These are phyloP conservation scores for Tringa solitaria DNA, from an alignment of 2,113 vertebrate genomes.

Conservation along the genomic window DNA sequence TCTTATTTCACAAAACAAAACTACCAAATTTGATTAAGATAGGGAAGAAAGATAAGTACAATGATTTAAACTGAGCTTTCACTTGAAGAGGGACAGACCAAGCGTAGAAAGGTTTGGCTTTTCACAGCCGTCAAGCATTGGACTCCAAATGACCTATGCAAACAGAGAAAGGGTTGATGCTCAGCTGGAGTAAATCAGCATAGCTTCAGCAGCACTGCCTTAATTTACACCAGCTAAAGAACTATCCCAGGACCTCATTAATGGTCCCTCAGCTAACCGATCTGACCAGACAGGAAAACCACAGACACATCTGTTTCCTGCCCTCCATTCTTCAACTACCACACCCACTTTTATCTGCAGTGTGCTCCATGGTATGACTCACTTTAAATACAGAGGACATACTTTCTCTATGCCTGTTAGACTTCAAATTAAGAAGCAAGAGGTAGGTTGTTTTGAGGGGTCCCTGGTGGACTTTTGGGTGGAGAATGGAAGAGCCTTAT, in stretches of 20 bases:
- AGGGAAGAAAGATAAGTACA: background rate
- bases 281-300: constrained; percentile 27
- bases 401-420: background rate
- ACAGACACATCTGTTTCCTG: constrained; percentile 57
- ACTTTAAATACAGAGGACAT: background rate
- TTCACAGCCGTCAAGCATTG: rapidly evolving
- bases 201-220: background rate
- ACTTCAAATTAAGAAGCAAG: background rate
- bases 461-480: constrained; percentile 19
- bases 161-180: background rate
- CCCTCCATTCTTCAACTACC: background rate
- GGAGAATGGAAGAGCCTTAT: background rate
- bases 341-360: constrained; percentile 52
- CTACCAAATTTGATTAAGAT: background rate
- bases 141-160: background rate
- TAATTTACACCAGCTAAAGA: background rate
- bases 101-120: rapidly evolving
- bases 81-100: background rate
- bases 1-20: background rate
- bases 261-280: background rate
- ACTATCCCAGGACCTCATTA: background rate
- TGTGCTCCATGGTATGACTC: constrained; percentile 9
- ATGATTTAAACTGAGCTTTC: background rate
- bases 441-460: background rate
- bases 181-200: background rate